Evolutionary conservation across 2,888 invertebrate genomes (phyloP), one percentile per base, ranked within the genome.

Genomic region (Harpalus rufipes): DNA sequence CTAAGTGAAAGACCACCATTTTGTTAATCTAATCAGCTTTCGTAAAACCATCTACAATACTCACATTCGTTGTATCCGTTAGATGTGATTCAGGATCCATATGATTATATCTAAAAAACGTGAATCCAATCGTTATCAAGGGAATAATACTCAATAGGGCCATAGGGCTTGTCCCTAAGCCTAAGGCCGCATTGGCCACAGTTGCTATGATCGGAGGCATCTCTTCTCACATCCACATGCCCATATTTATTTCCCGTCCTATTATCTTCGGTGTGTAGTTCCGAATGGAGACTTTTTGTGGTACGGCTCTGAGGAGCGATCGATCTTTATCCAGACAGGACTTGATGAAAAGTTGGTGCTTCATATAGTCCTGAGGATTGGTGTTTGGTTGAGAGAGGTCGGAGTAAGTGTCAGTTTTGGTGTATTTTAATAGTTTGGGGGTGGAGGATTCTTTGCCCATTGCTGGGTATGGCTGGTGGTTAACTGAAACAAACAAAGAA

Each of bases 1-100:
- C 6, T 32, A 5, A 32, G 32, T 1, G 5, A 32, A 32, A 32
- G 5, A 32, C 6, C 32, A 5, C 32, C 32, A 32, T 32, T 32
- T 32, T 32, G 32, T 32, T 32, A 32, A 32, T 32, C 6, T 51
- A 12, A 51, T 12, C 12, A 51, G 44, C 44, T 12, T 1, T 12
- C 44, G 8, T 12, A 51, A 51, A 44, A 51, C 1, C 12, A 51
- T 51, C 12, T 5, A 51, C 41, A 44, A 18, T 74, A 92, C 93
- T 94, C 92, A 96, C 96, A 92, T 94, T 92, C 90, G 92, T 92
- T 86, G 94, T 93, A 90, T 96, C 95, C 87, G 93, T 92, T 84
- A 96, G 94, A 89, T 95, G 95, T 39, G 95, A 94, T 91, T 97
- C 97, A 86, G 97, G 97, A 91, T 97, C 97, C 88, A 94, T 93